Evolutionary conservation across 2,797 vertebrate genomes (phyloP), one percentile per base, ranked within the genome.

Genomic region (Onychomys torridus): DNA sequence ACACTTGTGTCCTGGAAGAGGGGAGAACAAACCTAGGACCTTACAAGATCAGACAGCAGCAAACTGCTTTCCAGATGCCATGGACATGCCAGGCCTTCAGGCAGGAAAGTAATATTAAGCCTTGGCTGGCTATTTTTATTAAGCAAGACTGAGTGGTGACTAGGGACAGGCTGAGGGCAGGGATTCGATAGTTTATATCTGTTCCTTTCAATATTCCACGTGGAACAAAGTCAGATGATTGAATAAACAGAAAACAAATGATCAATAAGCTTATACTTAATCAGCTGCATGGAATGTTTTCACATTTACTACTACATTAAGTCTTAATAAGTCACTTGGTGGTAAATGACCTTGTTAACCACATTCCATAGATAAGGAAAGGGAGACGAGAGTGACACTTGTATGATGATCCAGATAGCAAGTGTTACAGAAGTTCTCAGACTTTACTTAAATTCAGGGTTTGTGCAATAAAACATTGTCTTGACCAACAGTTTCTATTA

Each of bases 161-260:
- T 86, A 40, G 65, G 75, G 52, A 49, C 52, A 81, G 78, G 65
- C 49, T 57, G 55, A 78, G 19, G 69, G 43, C 43, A 81, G 34
- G 34, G 29, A 76, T 11, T 21, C 0, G 29, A 79, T 43, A 11
- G 65, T 85, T 43, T 32, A 55, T 32, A 25, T 86, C 84, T 96
- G 29, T 52, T 90, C 83, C 90, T n/a, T 90, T 92, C 13, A 78
- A 6, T 93, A 91, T 93, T 94, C 34, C 67, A 78, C 2, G 7
- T 69, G 43, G 40, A 55, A 87, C 43, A 89, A 86, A 16, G 57
- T 81, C 19, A 61, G 32, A 76, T 59, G 83, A 88, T n/a, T n/a
- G n/a, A n/a, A 6, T 79, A 57, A 76, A 61, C 76, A 77, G 63
- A 69, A 94, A 94, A 14, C 75, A 89, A 88, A 52, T 19, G 29